phyloP scores from a whole-genome alignment of 2,113 vertebrate species.

The Eclectus roratus region DNA sequence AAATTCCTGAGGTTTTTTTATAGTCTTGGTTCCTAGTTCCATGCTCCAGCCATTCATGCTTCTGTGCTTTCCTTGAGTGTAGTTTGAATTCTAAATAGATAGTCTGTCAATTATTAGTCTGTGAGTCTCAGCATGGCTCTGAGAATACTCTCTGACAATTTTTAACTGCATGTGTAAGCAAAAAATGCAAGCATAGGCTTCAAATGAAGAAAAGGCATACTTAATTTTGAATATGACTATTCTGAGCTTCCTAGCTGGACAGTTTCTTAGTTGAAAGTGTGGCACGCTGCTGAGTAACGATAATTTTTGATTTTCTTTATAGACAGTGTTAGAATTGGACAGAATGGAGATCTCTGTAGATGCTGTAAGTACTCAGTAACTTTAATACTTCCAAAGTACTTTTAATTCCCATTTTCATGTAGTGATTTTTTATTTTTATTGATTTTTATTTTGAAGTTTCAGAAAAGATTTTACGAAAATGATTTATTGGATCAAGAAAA shows the following conservation, averaged over 20 bases:
- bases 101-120: not conserved
- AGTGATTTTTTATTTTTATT: constrained; percentile 38
- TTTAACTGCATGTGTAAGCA: not conserved
- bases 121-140: not conserved
- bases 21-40: not conserved
- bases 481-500: constrained; percentile 91
- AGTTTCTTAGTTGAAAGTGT: not conserved
- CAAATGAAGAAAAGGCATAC: not conserved
- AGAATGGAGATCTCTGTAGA: constrained; percentile 90
- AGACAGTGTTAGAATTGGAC: constrained; percentile 93
- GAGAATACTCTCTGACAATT: not conserved
- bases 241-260: not conserved
- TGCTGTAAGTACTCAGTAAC: constrained; percentile 68
- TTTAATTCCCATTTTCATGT: constrained; percentile 57
- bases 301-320: constrained; percentile 24
- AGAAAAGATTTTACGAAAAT: constrained; percentile 86
- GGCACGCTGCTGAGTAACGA: not conserved
- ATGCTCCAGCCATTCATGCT: not conserved
- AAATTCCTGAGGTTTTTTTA: not conserved
- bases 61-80: not conserved
- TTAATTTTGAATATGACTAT: not conserved
- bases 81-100: not conserved
- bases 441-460: constrained; percentile 78
- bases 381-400: not conserved
- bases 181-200: not conserved